These are phyloP conservation scores for Isichthys henryi DNA, from an alignment of 2,113 vertebrate genomes.

Conservation along the genomic window DNA sequence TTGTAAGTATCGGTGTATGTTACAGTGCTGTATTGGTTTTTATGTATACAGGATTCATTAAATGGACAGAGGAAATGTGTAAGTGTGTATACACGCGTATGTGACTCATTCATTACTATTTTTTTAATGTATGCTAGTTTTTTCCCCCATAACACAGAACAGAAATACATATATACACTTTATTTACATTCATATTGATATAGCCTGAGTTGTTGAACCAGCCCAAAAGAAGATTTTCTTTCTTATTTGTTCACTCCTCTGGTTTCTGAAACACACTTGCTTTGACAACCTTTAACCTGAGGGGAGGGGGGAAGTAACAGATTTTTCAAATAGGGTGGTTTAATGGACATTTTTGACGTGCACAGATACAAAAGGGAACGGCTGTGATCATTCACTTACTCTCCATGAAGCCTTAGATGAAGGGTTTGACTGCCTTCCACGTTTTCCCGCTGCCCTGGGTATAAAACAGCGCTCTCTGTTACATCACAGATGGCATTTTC, in stretches of 20 bases:
- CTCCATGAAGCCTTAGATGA: background rate
- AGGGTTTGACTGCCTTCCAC: background rate
- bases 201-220: background rate
- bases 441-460: background rate
- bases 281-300: background rate
- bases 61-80: background rate
- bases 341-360: background rate
- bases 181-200: background rate
- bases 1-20: background rate
- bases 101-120: background rate
- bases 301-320: background rate
- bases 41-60: slow-evolving; percentile 1
- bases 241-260: background rate
- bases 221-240: background rate
- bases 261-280: background rate
- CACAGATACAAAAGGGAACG: background rate
- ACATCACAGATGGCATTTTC: background rate
- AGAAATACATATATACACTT: background rate
- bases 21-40: slow-evolving; percentile 1
- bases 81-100: background rate
- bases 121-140: background rate
- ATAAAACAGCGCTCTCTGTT: background rate
- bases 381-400: background rate
- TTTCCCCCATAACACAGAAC: too few species aligned
- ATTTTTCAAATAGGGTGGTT: background rate